Evolutionary conservation across 92 coral and sea anemone genomes (phyloP), one percentile per base, ranked within the genome.

Genomic region (Siderastrea radians): DNA sequence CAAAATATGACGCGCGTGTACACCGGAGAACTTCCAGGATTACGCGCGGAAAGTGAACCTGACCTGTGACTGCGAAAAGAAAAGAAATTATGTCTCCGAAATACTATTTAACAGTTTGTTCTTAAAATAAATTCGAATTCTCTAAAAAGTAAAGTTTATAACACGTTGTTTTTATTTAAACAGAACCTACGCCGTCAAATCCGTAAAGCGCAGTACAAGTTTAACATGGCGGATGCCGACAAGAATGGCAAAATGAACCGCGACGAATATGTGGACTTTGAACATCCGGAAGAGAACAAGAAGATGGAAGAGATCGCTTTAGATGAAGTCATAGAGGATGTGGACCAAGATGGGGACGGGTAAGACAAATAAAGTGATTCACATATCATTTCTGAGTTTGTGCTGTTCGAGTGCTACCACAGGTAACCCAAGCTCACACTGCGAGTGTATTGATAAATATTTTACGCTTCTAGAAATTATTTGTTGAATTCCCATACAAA

Each of bases 251-350:
- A 92, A 75, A 90, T 97, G 99, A 78, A 97, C 93, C 62, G 93
- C 19, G 98, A 97, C 38, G 99, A 97, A 79, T 97, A 95, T 79
- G 98, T 97, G 86, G 91, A 95, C 87, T 97, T 97, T 79, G 96
- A 95, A 79, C 99, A 97, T 75, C 99, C 99, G 13, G 99, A 97
- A 78, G 98, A 95, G 77, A 93, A 87, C 46, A 93, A 95, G 69
- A 83, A 91, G 88, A 97, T 97, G 99, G 96, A 95, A 68, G 97
- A 92, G 61, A 82, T 97, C 71, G 99, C 98, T 1, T 83, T 97
- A 38, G 99, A 97, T 50, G 99, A 97, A 84, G 91, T 97, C 15
- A 68, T 97, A 6, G 98, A 97, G 19, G 99, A 95, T 68, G 98
- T 97, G 1, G 99, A 97, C 49, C 93, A 95, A 60, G 75, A 97